A percentile compares a stretch with the other conserved stretches of the same genome.
Evolutionary conservation across 2,113 vertebrate species (phyloP).

Genomic region (Boleophthalmus pectinirostris): DNA sequence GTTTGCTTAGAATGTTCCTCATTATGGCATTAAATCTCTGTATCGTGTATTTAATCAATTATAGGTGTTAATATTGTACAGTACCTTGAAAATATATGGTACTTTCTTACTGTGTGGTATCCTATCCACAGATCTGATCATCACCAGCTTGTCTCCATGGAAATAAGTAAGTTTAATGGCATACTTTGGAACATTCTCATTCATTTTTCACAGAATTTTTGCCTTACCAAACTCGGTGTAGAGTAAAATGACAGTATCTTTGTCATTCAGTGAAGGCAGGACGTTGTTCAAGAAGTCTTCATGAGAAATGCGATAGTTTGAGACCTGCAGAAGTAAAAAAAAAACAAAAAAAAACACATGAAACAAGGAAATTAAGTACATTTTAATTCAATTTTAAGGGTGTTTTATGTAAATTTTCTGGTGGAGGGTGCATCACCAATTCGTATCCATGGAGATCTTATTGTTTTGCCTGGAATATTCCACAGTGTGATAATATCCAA

Average conservation of each 20-base stretch:
- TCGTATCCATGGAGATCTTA: not conserved
- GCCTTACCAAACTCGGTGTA: conserved; percentile 77
- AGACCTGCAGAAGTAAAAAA: conserved; percentile 57
- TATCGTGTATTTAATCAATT: too few species aligned
- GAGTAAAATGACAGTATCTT: conserved; percentile 78
- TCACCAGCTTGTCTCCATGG: too few species aligned
- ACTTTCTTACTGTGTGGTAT: too few species aligned
- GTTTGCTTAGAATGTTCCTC: too few species aligned
- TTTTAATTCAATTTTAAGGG: not conserved
- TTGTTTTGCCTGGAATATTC: not conserved
- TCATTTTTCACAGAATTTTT: not conserved
- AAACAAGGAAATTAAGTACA: not conserved
- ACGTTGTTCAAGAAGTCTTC: conserved; percentile 73
- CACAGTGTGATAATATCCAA: not conserved
- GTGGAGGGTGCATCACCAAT: too few species aligned
- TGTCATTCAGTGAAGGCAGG: conserved; percentile 68
- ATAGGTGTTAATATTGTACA: too few species aligned
- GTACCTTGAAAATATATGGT: too few species aligned
- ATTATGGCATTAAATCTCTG: too few species aligned
- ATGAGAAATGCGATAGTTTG: conserved; percentile 74
- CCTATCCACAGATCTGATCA: too few species aligned
- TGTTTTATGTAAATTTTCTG: not conserved
- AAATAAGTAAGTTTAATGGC: too few species aligned
- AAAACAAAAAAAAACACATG: not conserved
- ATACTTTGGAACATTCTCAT: too few species aligned